Conservation (phyloP, 2,888 invertebrate genomes). For the Spodoptera littoralis region DNA sequence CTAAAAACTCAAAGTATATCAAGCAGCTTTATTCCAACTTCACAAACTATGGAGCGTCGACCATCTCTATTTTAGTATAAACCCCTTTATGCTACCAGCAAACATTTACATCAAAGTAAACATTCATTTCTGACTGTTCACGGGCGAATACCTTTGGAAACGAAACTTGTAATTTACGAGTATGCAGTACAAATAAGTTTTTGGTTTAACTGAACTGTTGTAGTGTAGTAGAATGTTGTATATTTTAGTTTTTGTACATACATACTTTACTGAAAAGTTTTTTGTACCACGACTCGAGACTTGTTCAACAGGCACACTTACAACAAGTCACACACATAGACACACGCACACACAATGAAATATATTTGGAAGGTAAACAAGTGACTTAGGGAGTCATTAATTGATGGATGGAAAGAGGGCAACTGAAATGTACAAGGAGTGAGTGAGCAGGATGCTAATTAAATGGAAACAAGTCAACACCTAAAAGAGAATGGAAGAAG, state of each 20-base stretch:
- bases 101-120: constrained; percentile 43
- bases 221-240: background rate
- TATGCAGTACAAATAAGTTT: constrained; percentile 58
- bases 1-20: background rate
- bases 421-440: too few species aligned
- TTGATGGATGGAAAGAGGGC: too few species aligned
- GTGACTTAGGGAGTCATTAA: too few species aligned
- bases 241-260: constrained; percentile 10
- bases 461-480: too few species aligned
- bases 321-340: too few species aligned
- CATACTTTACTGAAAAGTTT: too few species aligned
- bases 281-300: too few species aligned
- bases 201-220: constrained; percentile 21
- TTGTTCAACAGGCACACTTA: too few species aligned
- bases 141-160: constrained; percentile 61
- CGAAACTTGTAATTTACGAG: constrained; percentile 66
- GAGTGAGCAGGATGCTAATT: too few species aligned
- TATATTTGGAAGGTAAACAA: too few species aligned
- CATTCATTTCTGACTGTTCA: constrained; percentile 52
- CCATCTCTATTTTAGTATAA: constrained; percentile 11
- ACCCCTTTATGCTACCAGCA: constrained; percentile 14
- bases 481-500: too few species aligned
- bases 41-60: constrained; percentile 26
- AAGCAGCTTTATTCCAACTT: constrained; percentile 32
- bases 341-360: too few species aligned